These are phyloP conservation scores for Sporophila hypoxantha DNA, from an alignment of 2,113 vertebrate species.

Conservation along the genomic window DNA sequence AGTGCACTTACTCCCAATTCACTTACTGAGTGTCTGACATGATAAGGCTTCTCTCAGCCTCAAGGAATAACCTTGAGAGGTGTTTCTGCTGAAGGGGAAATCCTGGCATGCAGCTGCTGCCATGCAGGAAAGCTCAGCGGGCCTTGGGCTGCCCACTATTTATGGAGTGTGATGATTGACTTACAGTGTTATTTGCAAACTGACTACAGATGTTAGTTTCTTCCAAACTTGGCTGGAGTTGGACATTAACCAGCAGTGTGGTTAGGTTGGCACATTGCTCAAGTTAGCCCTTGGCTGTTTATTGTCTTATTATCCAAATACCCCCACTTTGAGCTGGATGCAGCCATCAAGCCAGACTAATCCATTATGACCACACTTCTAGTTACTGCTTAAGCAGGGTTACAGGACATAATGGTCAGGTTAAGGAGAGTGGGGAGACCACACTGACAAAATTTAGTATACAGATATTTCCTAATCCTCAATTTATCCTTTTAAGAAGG, in stretches of 20 bases:
- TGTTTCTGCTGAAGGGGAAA: background rate
- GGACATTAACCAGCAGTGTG: background rate
- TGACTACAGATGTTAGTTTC: background rate
- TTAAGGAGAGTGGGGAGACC: background rate
- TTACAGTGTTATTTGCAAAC: background rate
- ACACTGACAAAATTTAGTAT: background rate
- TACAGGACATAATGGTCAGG: fast-evolving
- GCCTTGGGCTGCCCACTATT: background rate
- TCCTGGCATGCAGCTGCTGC: background rate
- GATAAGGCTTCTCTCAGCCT: background rate
- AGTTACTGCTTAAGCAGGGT: background rate
- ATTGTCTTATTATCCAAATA: background rate
- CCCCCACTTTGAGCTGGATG: background rate
- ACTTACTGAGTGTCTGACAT: background rate
- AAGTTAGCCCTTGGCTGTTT: background rate
- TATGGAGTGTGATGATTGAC: background rate
- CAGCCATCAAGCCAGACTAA: background rate
- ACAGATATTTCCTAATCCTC: background rate
- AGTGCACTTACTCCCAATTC: background rate
- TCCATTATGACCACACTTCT: background rate
- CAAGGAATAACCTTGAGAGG: background rate
- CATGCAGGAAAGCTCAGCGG: background rate
- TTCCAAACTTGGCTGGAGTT: background rate
- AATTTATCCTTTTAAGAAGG: background rate
- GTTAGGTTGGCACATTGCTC: background rate